Percentiles rank a stretch among this genome's conserved stretches.
phyloP scores from a whole-genome alignment of 2,797 vertebrate species.

The Rhabdophis nuchalis region DNA sequence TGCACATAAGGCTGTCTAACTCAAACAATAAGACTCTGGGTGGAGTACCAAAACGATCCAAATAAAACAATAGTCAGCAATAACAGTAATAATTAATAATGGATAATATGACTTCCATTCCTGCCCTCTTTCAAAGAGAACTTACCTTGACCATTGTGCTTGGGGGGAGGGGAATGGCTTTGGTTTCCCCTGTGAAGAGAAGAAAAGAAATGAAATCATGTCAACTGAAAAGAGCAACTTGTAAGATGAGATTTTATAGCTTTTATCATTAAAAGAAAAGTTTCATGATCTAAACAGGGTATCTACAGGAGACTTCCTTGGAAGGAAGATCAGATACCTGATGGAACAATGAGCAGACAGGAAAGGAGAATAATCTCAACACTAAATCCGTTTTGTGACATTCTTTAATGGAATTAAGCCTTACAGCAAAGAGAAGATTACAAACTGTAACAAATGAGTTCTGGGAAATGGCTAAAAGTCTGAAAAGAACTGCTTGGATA shows the following conservation, averaged over 20 bases:
- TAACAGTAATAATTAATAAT: background rate
- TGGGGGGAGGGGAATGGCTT: background rate
- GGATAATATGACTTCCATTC: background rate
- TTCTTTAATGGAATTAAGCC: background rate
- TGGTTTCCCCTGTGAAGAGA: slow-evolving; percentile 26
- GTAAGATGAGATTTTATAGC: slow-evolving; percentile 11
- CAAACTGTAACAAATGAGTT: background rate
- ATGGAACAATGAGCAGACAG: rapidly evolving
- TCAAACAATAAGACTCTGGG: background rate
- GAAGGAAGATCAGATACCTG: background rate
- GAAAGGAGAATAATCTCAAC: background rate
- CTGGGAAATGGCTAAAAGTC: background rate
- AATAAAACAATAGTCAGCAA: background rate
- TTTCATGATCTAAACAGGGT: slow-evolving; percentile 5
- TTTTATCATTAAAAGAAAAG: background rate
- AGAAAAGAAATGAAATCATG: slow-evolving; percentile 17
- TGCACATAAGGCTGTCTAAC: background rate
- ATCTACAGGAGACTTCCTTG: background rate
- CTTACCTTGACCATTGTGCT: background rate
- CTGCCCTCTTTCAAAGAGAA: background rate
- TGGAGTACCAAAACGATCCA: background rate
- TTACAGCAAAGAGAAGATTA: background rate
- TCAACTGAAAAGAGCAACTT: slow-evolving; percentile 10
- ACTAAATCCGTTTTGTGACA: slow-evolving; percentile 7
- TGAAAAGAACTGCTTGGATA: background rate